Conservation (phyloP, 2,888 invertebrate species). For the Cepaea hortensis region DNA sequence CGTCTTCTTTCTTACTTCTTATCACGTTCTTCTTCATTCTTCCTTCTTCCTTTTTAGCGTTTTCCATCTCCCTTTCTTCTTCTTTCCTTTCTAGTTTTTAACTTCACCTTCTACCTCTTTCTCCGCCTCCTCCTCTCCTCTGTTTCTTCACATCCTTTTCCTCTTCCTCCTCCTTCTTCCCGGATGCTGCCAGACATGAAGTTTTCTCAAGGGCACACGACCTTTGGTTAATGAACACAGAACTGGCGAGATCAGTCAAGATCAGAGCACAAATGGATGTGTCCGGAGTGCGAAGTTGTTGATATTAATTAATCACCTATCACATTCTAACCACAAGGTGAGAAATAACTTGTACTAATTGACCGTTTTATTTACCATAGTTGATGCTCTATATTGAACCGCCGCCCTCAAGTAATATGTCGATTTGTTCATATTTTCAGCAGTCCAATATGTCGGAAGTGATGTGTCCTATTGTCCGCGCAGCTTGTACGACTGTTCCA, state of each 20-base stretch:
- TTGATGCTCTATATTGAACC: background rate
- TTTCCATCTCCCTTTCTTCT: conserved; percentile 4
- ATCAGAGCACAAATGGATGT: no score
- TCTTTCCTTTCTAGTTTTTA: conserved; percentile 4
- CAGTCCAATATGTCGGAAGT: conserved; percentile 1
- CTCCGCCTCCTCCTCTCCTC: background rate
- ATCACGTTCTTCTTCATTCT: no score
- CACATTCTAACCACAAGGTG: background rate
- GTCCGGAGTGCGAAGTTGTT: background rate
- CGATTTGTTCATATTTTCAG: background rate
- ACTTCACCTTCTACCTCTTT: background rate
- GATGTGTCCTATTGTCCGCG: conserved; percentile 49
- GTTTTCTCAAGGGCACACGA: no score
- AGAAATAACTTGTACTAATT: no score
- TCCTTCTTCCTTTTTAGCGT: no score
- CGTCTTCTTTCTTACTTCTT: no score
- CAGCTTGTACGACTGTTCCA: conserved; percentile 50
- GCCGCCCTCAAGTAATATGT: background rate
- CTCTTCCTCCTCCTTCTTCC: no score
- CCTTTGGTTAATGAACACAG: no score
- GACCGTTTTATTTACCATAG: no score
- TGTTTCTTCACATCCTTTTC: conserved; percentile 8
- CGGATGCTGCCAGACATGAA: no score
- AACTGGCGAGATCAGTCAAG: no score
- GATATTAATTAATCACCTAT: background rate